A percentile compares a stretch with the other conserved stretches of the same genome.
These are phyloP conservation scores for Perizoma affinitatum DNA, from an alignment of 2,888 invertebrate genomes.

Conservation along the genomic window DNA sequence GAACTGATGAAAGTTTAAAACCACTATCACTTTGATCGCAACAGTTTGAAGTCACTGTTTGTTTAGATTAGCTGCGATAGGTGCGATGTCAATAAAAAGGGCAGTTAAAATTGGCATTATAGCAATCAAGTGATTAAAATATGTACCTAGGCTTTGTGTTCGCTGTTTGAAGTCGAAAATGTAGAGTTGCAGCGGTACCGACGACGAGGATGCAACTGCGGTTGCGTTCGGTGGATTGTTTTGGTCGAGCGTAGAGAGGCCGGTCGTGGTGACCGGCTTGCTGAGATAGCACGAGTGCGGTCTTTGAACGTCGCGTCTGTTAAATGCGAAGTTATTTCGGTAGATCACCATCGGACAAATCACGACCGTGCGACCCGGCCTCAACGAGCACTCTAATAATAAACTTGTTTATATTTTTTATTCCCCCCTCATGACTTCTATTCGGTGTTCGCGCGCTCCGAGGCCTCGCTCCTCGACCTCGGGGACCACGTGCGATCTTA, in stretches of 20 bases:
- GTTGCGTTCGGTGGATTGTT: slow-evolving; percentile 27
- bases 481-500: slow-evolving; percentile 78
- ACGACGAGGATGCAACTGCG: slow-evolving; percentile 26
- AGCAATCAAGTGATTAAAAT: slow-evolving; percentile 8
- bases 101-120: slow-evolving; percentile 3
- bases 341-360: slow-evolving; percentile 82
- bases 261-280: slow-evolving; percentile 56
- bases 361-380: slow-evolving; percentile 82
- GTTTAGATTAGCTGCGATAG: slow-evolving; percentile 33
- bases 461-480: slow-evolving; percentile 64
- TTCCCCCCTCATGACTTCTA: slow-evolving; percentile 67
- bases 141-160: slow-evolving; percentile 41
- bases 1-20: slow-evolving; percentile 15
- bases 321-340: slow-evolving; percentile 80
- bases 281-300: slow-evolving; percentile 56
- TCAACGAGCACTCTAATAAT: slow-evolving; percentile 82
- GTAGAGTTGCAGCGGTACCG: slow-evolving; percentile 34
- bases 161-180: slow-evolving; percentile 28
- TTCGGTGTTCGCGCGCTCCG: slow-evolving; percentile 56
- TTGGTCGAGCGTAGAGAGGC: slow-evolving; percentile 26
- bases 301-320: slow-evolving; percentile 67
- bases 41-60: slow-evolving; percentile 30
- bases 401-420: slow-evolving; percentile 84
- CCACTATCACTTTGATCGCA: slow-evolving; percentile 27
- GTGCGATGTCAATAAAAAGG: slow-evolving; percentile 5